Evolutionary conservation across 1,140 invertebrate species (phyloP).

Genomic region (Zaprionus kolodkinae): DNA sequence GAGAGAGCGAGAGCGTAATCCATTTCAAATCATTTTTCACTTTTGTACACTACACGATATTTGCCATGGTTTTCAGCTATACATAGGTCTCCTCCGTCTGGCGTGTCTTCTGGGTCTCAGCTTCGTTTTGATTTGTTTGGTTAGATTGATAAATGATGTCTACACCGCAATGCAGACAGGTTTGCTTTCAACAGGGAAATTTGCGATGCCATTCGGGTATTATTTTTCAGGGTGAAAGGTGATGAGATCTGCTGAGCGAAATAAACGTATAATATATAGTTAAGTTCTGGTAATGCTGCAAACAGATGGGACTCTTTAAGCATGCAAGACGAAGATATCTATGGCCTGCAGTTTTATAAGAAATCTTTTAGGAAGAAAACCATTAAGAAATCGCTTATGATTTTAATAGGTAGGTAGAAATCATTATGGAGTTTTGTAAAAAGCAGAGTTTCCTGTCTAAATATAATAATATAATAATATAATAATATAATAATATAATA

Average conservation of each 20-base stretch:
- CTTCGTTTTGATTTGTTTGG: constrained; percentile 79
- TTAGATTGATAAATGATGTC: constrained; percentile 78
- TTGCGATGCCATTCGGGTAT: constrained; percentile 1
- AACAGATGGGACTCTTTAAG: constrained; percentile 2
- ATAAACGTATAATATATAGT: background rate
- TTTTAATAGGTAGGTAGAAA: too few species aligned
- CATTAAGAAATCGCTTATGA: background rate
- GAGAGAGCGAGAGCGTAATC: constrained; percentile 52
- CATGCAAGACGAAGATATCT: background rate
- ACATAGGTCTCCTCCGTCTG: too few species aligned
- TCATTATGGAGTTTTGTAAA: background rate
- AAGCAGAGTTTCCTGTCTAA: too few species aligned
- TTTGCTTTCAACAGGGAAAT: constrained; percentile 44
- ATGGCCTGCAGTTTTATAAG: background rate
- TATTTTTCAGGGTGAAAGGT: constrained; percentile 9
- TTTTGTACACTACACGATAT: constrained; percentile 49
- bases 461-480: too few species aligned
- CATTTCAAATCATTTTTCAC: constrained; percentile 82
- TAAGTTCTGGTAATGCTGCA: background rate
- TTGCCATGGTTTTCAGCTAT: constrained; percentile 46
- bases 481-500: too few species aligned
- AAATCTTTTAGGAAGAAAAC: background rate
- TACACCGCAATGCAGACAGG: constrained; percentile 72
- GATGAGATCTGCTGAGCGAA: constrained; percentile 9
- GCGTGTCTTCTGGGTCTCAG: constrained; percentile 35